A percentile compares a stretch with the other conserved stretches of the same genome.
Evolutionary conservation across 1,140 invertebrate species (phyloP).

Genomic region (Lamellibrachia luymesi): DNA sequence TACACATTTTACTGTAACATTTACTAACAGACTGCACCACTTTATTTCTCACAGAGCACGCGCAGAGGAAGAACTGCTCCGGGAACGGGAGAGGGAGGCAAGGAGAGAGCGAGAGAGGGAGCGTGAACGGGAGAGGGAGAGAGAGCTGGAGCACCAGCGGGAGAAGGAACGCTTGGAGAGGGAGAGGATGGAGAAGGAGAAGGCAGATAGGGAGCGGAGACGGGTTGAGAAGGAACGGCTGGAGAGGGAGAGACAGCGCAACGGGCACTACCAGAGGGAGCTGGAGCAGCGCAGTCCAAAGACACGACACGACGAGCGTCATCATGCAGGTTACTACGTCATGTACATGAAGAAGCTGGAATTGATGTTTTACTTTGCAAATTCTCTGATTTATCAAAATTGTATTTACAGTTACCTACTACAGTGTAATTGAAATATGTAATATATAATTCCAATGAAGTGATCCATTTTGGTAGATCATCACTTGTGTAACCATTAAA

Average conservation of each 20-base stretch:
- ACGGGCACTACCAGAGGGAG: not conserved
- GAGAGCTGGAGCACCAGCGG: conserved; percentile 11
- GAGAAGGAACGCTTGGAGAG: conserved; percentile 16
- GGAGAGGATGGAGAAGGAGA: conserved; percentile 14
- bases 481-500: not conserved
- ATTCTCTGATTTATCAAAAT: not conserved
- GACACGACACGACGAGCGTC: not conserved
- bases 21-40: no score
- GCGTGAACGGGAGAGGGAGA: conserved; percentile 35
- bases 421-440: no score
- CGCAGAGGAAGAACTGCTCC: not conserved
- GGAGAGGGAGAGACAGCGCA: not conserved
- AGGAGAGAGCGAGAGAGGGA: conserved; percentile 36
- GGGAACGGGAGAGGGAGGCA: conserved; percentile 38
- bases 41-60: not conserved
- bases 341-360: not conserved
- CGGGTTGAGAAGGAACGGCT: not conserved
- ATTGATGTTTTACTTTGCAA: not conserved
- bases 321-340: not conserved
- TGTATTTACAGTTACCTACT: no score
- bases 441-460: not conserved
- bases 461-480: not conserved
- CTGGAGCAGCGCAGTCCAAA: conserved; percentile 13
- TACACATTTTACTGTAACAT: no score
- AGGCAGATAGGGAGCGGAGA: not conserved